Evolutionary conservation across 2,113 vertebrate genomes (phyloP).

Genomic region (Asarcornis scutulata): DNA sequence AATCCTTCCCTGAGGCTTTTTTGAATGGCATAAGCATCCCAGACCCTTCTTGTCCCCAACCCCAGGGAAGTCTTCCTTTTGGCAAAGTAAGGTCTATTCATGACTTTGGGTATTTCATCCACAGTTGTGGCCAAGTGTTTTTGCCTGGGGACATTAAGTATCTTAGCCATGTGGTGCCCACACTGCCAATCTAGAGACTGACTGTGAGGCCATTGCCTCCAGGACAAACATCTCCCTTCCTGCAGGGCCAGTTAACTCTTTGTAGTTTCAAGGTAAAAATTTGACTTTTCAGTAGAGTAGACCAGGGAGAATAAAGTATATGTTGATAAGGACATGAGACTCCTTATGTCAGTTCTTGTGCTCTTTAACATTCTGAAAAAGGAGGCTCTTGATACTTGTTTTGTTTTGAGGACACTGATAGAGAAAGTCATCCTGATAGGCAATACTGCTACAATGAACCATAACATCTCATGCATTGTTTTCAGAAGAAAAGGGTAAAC

Average conservation of each 20-base stretch:
- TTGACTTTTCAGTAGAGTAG: background rate
- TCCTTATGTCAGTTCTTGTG: background rate
- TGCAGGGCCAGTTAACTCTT: background rate
- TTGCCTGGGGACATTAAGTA: background rate
- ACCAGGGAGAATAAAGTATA: background rate
- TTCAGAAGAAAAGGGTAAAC: conserved; percentile 2
- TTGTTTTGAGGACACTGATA: background rate
- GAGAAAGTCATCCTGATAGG: background rate
- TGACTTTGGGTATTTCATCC: background rate
- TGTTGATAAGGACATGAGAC: background rate
- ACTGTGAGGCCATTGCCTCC: background rate
- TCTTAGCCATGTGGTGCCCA: background rate
- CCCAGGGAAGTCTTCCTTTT: background rate
- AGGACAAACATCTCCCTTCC: background rate
- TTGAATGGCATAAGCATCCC: background rate
- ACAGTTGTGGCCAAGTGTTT: background rate
- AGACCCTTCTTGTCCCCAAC: background rate
- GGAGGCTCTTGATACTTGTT: background rate
- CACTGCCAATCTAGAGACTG: background rate
- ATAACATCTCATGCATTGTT: background rate
- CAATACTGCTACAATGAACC: background rate
- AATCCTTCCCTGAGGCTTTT: background rate
- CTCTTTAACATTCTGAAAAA: background rate
- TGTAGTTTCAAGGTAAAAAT: background rate
- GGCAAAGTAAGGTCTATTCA: background rate